Percentiles rank a stretch among this genome's conserved stretches.
Conservation (phyloP, 2,888 invertebrate genomes). For the Apamea crenata region DNA sequence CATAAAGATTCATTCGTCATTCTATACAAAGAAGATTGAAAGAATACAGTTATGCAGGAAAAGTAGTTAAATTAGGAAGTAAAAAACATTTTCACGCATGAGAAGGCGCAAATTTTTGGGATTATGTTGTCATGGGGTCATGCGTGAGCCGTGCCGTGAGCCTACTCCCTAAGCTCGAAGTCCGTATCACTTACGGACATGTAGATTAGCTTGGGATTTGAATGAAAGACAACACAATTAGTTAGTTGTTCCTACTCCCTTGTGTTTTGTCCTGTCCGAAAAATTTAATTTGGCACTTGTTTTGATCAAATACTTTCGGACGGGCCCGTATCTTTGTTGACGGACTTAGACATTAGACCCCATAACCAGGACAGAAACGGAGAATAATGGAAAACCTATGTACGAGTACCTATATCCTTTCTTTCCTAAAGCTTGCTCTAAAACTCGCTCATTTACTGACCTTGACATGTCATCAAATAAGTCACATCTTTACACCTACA, state of each 20-base stretch:
- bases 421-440: background rate
- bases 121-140: background rate
- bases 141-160: background rate
- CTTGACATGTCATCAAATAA: background rate
- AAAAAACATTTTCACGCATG: background rate
- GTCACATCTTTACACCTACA: background rate
- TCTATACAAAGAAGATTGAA: background rate
- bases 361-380: background rate
- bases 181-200: no score
- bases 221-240: no score
- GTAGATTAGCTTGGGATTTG: no score
- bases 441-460: background rate
- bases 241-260: no score
- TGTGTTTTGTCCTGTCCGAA: no score
- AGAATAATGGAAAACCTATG: background rate
- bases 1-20: background rate
- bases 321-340: background rate
- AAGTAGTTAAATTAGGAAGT: background rate
- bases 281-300: no score
- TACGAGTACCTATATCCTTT: background rate
- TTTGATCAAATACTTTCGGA: background rate
- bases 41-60: background rate
- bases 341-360: background rate
- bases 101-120: background rate
- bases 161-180: no score